Conservation (phyloP, 1,140 invertebrate genomes). For the Temnothorax longispinosus region DNA sequence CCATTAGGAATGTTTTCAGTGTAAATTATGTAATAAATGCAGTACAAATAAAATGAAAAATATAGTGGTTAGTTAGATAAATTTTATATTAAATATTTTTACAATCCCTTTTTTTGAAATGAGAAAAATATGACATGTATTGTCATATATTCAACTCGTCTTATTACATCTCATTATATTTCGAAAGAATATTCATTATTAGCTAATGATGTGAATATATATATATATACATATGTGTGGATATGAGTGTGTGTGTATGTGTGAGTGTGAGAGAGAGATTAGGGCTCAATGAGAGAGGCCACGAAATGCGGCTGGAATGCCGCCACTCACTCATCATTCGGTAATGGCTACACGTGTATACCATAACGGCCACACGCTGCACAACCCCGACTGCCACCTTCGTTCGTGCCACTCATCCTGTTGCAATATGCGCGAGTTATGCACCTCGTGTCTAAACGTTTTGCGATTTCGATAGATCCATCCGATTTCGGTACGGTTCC, state of each 20-base stretch:
- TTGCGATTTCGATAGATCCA: slow-evolving; percentile 52
- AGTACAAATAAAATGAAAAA: neutral
- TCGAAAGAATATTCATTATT: neutral
- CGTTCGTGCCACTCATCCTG: slow-evolving; percentile 24
- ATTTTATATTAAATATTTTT: slow-evolving; percentile 16
- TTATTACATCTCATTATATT: neutral
- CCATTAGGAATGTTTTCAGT: neutral
- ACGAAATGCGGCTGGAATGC: slow-evolving; percentile 76
- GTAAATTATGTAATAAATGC: neutral
- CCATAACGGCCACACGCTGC: slow-evolving; percentile 64
- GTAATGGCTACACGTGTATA: slow-evolving; percentile 74
- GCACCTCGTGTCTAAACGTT: slow-evolving; percentile 59
- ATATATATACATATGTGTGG: neutral
- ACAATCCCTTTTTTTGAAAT: neutral
- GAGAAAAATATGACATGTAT: neutral
- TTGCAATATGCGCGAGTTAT: slow-evolving; percentile 47
- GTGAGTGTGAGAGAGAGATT: slow-evolving; percentile 15
- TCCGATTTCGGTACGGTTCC: slow-evolving; percentile 41
- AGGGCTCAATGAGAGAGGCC: slow-evolving; percentile 35
- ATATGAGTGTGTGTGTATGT: neutral
- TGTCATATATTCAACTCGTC: neutral
- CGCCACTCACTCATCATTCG: slow-evolving; percentile 69
- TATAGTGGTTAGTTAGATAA: slow-evolving; percentile 3
- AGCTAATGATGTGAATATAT: neutral
- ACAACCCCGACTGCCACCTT: slow-evolving; percentile 31